These are phyloP conservation scores for Daphoenositta chrysoptera DNA, from an alignment of 2,113 vertebrate species.

Conservation along the genomic window DNA sequence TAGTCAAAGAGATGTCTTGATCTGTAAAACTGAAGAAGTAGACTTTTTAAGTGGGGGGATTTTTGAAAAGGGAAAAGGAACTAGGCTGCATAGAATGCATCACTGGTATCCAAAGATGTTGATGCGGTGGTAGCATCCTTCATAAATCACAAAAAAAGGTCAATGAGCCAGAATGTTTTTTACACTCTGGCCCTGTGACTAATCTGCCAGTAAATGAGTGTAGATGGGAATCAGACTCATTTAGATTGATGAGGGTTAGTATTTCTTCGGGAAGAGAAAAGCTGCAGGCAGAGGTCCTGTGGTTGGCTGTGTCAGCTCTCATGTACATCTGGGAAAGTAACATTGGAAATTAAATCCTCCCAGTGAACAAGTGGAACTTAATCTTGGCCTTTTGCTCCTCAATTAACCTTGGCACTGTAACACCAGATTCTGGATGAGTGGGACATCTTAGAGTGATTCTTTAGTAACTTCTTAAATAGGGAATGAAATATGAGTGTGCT, in stretches of 20 bases:
- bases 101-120: background rate
- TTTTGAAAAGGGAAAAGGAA: background rate
- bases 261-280: background rate
- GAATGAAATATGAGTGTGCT: background rate
- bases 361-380: slow-evolving; percentile 20
- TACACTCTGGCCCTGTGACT: background rate
- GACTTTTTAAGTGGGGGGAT: background rate
- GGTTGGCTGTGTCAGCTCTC: slow-evolving; percentile 13
- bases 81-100: background rate
- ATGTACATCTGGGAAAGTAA: background rate
- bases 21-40: background rate
- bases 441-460: background rate
- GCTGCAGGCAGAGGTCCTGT: background rate
- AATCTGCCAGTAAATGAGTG: background rate
- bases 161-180: background rate
- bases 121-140: background rate
- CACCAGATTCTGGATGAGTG: background rate
- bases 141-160: background rate
- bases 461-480: background rate
- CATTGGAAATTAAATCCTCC: slow-evolving; percentile 29
- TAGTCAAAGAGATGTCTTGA: background rate
- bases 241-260: background rate
- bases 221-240: background rate
- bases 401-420: background rate
- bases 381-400: slow-evolving; percentile 1